These are phyloP conservation scores for Carcina quercana DNA, from an alignment of 2,888 invertebrate genomes.

Conservation along the genomic window DNA sequence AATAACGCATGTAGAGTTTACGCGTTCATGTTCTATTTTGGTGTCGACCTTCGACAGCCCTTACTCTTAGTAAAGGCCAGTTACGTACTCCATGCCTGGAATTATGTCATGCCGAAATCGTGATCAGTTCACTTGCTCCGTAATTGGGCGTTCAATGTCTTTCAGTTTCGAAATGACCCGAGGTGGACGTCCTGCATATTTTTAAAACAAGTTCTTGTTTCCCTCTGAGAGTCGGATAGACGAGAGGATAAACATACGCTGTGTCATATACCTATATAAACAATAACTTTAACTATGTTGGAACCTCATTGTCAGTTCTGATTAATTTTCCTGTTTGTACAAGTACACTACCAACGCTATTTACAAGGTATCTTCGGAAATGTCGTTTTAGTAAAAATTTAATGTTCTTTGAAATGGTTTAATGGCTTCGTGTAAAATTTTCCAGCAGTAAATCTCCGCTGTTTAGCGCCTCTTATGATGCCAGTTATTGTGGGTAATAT, in stretches of 20 bases:
- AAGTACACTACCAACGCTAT: no score
- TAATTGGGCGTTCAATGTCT: slow-evolving; percentile 2
- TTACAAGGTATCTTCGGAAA: no score
- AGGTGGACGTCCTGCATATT: no score
- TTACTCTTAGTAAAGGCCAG: slow-evolving; percentile 10
- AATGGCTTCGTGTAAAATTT: slow-evolving; percentile 2
- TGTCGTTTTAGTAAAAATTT: no score
- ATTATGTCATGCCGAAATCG: not conserved
- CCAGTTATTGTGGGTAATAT: slow-evolving; percentile 3
- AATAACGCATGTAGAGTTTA: slow-evolving; percentile 42
- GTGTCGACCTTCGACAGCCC: slow-evolving; percentile 38
- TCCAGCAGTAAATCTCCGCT: slow-evolving; percentile 4
- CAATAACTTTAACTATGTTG: not conserved
- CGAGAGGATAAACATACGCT: no score
- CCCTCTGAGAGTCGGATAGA: no score
- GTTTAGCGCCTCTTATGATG: slow-evolving; percentile 2
- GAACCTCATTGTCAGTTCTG: no score
- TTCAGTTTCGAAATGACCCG: slow-evolving; percentile 4
- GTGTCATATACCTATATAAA: no score
- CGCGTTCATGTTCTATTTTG: slow-evolving; percentile 38
- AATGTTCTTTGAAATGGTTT: slow-evolving; percentile 4
- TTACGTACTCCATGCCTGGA: not conserved
- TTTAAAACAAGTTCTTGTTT: no score
- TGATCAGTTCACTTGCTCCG: not conserved
- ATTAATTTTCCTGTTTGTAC: no score